Base-by-base conservation (phyloP, 2,113 vertebrate genomes). In the Esox niger region DNA sequence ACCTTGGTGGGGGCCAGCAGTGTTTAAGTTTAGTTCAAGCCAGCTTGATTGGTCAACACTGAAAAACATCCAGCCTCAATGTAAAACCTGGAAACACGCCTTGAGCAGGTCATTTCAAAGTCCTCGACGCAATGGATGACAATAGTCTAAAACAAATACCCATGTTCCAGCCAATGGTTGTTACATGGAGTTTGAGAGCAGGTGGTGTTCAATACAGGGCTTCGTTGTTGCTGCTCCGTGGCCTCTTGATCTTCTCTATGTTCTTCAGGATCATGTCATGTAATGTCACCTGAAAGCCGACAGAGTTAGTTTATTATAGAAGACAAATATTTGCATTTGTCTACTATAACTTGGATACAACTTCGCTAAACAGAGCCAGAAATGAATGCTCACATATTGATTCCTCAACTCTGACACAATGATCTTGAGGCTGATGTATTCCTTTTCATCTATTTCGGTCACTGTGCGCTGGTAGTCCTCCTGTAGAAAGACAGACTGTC, bases 211-310 rank as follows among this genome's bases (percentile, higher is more conserved):
- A 97, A 87, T 96, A 97, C 72, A 97, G 93, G 64, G 95, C 94
- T 86, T 96, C 95, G 61, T 93, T 91, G 65, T 97, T 96, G 93
- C 93, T 93, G 92, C 93, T 97, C 79, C 95, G 90, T 74, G 95
- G 94, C 89, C 93, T 92, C 91, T 96, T 97, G 84, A 97, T 97
- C 91, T 97, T 97, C 88, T 96, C 94, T 2, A 96, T 96, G 83
- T 97, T 96, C 89, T 96, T 97, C 87, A 96, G 91, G 78, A 97
- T 97, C 95, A 96, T 95, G 81, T 97, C 94, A 75, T 97, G 95
- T 84, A 97, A 92, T 75, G 93, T 95, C 81, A 96, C 95, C 95
- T 96, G 72, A 6, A 27, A 29, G 30, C 7, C 30, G 38, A 43
- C 17, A 15, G 38, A 4, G 38, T 17, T 43, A 15, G 38, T 10